Evolutionary conservation across 1,140 invertebrate species (phyloP).

Genomic region (Brachionus angularis): DNA sequence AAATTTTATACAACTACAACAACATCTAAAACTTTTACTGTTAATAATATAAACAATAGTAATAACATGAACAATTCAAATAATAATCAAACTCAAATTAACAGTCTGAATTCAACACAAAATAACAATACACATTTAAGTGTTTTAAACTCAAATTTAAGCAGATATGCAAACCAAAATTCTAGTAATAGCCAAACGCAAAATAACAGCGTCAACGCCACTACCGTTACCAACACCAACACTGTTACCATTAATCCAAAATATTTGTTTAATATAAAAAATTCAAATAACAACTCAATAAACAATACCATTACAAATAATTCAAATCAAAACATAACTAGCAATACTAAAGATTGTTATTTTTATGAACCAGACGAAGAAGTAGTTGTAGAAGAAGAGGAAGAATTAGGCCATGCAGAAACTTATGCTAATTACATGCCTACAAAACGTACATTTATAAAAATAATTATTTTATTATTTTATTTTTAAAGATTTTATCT

Average conservation of each 20-base stretch:
- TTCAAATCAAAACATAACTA: not conserved
- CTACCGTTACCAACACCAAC: not conserved
- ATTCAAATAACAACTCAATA: not conserved
- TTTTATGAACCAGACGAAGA: slow-evolving; percentile 7
- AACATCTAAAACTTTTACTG: slow-evolving; percentile 4
- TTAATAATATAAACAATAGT: not conserved
- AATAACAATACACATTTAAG: slow-evolving; percentile 1
- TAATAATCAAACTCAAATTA: too few relatives aligned
- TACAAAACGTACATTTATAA: slow-evolving; percentile 69
- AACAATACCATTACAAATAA: not conserved
- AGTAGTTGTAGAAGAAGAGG: slow-evolving; percentile 24
- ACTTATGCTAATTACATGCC: slow-evolving; percentile 98
- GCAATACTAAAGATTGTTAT: not conserved
- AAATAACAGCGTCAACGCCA: not conserved
- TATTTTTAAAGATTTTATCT: slow-evolving; percentile 62
- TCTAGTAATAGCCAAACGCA: not conserved
- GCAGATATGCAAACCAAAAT: not conserved
- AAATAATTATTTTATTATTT: slow-evolving; percentile 46
- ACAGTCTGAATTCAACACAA: not conserved
- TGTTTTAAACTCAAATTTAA: slow-evolving; percentile 18
- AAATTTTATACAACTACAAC: slow-evolving; percentile 7
- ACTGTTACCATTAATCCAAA: not conserved
- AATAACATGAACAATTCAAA: not conserved
- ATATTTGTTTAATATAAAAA: not conserved
- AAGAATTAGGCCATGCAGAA: slow-evolving; percentile 65